Evolutionary conservation across 2,888 invertebrate species (phyloP), one percentile per base, ranked within the genome.

Genomic region (Cephus nigrinus): DNA sequence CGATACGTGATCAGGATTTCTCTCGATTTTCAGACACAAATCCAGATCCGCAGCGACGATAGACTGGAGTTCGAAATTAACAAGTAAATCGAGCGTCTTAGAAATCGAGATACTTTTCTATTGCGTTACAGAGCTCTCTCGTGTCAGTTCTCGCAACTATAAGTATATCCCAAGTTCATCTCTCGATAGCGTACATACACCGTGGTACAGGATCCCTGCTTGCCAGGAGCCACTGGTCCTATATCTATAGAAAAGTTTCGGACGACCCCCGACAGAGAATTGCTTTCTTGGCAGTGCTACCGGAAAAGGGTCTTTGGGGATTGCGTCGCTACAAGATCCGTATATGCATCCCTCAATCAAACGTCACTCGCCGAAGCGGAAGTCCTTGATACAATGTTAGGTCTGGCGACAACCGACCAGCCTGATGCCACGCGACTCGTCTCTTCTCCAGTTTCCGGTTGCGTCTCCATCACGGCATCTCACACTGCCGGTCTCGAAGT

Each of bases 341-440:
- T 23, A 23, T 23, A 55, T 55, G 55, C 55, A 23, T 55, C 55
- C 23, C 9, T 55, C 55, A 23, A 55, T 55, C 55, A 23, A 9
- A 55, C 55, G 55, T 55, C 23, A 55, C 55, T 55, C 68, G 78
- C 30, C 23, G 69, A 40, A 75, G 55, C 72, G 76, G 68, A 36
- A 71, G 76, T 55, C 31, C 30, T 23, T 30, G 68, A 75, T 74
- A 72, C 74, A 75, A 72, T 78, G 68, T 68, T 75, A 33, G 72
- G 76, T 69, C 73, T 33, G 75, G 36, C 72, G 75, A 35, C 32
- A 76, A 33, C 33, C 23, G 68, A 23, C 55, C 23, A 23, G 55
- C 9, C 23, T 5, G 55, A 23, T 55, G 23, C 23, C 9, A 55
- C 55, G 55, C 55, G 55, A 55, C 55, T 55, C 23, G 23, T 55